These are phyloP conservation scores for Sebastes nivosus DNA, from an alignment of 2,797 vertebrate species.

Conservation along the genomic window DNA sequence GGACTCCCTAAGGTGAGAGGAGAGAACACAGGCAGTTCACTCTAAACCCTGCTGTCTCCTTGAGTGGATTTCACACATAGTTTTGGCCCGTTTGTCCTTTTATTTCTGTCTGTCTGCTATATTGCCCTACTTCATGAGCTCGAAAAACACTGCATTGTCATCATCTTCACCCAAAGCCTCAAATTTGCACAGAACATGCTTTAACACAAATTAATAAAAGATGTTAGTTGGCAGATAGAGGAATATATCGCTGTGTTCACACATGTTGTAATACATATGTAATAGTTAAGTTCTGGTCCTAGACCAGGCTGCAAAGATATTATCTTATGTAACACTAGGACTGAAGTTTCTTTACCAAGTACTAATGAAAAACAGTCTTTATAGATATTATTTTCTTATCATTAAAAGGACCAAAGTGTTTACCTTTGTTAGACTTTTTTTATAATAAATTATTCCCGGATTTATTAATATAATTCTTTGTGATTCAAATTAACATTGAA, in stretches of 20 bases:
- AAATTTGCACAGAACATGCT: slow-evolving; percentile 20
- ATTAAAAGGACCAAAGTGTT: not conserved
- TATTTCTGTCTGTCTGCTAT: slow-evolving; percentile 27
- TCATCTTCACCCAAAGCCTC: slow-evolving; percentile 19
- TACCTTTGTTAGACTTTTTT: not conserved
- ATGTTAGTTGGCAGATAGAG: slow-evolving; percentile 14
- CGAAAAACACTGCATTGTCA: slow-evolving; percentile 31
- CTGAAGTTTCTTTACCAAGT: not conserved
- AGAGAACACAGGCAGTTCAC: slow-evolving; percentile 48
- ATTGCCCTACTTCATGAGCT: slow-evolving; percentile 18
- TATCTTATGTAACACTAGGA: slow-evolving; percentile 1
- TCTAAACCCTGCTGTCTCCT: slow-evolving; percentile 45
- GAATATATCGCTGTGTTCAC: slow-evolving; percentile 9
- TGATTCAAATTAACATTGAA: not conserved
- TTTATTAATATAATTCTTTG: not conserved
- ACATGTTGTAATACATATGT: slow-evolving; percentile 28
- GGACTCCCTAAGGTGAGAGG: slow-evolving; percentile 72
- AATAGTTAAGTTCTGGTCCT: not conserved
- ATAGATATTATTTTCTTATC: not conserved
- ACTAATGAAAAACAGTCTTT: not conserved
- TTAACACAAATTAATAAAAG: slow-evolving; percentile 32
- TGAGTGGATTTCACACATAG: slow-evolving; percentile 40
- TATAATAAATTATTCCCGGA: not conserved
- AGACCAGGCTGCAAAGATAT: not conserved
- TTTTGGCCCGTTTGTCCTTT: slow-evolving; percentile 40